Evolutionary conservation across 1,140 invertebrate species (phyloP), one percentile per base, ranked within the genome.

Genomic region (Heterodera schachtii): DNA sequence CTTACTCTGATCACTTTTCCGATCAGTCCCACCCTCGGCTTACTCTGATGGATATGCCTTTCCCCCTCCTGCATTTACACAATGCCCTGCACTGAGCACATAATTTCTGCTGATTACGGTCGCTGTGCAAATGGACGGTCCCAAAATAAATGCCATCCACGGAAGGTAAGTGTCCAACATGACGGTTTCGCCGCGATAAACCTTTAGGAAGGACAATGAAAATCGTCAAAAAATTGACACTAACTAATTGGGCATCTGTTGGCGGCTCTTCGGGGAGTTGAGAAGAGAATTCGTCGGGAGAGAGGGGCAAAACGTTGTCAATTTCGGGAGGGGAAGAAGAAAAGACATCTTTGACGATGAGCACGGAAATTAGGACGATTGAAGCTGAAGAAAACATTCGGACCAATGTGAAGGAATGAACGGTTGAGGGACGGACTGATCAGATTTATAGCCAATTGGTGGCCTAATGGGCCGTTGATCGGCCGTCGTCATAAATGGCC

Each of bases 101-200:
- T 44, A 69, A 52, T 78, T 43, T 8, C 57, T 64, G 31, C 43
- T 13, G 31, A 78, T 47, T 46, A 78, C 76, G 21, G 76, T 69
- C 47, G 49, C 76, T 21, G 76, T 78, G 21, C 76, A 78, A 69
- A 78, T 49, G 70, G 76, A 52, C 46, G 66, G 76, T 6, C 76
- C 76, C 31, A 78, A 67, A 41, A 78, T 21, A 46, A 78, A 78
- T 64, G 76, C 76, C 76, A 78, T 78, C 76, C 76, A 78, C 44
- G 76, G 76, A 9, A 78, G 19, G 46, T 78, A 44, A 21, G 44
- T 64, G 66, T 78, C 76, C n/a, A 43, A 43, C 11, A 67, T 21
- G 21, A 78, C 57, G 47, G 69, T 64, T 19, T 78, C 76, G 3
- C 76, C 76, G 44, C 76, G 66, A 46, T 78, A 78, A 31, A 78